These are phyloP conservation scores for Sebastes iracundus DNA, from an alignment of 2,797 vertebrate species.

Conservation along the genomic window DNA sequence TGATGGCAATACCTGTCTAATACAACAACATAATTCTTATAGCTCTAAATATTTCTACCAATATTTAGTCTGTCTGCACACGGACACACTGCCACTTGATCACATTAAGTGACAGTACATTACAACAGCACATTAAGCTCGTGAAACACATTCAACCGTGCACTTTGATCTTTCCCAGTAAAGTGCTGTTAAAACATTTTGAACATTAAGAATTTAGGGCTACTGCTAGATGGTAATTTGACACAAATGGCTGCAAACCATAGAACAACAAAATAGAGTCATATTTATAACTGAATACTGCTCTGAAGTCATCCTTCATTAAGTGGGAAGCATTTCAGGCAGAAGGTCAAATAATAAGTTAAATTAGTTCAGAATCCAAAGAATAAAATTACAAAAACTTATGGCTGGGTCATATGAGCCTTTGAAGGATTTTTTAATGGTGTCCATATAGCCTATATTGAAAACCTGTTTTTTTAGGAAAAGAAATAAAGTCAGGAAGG, in stretches of 20 bases:
- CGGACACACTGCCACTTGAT: background rate
- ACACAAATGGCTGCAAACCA: background rate
- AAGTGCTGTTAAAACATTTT: background rate
- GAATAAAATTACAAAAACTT: background rate
- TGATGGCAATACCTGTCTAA: background rate
- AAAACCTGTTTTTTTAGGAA: background rate
- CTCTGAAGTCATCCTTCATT: background rate
- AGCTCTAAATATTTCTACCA: background rate
- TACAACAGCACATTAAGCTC: background rate
- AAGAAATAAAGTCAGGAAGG: background rate
- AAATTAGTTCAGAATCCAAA: background rate
- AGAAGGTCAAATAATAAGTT: background rate
- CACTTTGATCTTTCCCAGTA: background rate
- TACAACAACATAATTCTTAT: background rate
- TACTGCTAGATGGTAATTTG: background rate
- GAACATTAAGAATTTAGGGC: background rate
- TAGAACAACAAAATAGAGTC: background rate
- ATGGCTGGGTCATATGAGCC: background rate
- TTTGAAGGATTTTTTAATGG: background rate
- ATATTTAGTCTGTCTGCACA: background rate
- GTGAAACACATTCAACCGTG: background rate
- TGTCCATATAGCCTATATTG: background rate
- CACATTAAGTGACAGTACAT: background rate
- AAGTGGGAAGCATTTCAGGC: background rate
- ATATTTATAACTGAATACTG: background rate